phyloP scores from a whole-genome alignment of 2,113 vertebrate genomes.

The Athene noctua region DNA sequence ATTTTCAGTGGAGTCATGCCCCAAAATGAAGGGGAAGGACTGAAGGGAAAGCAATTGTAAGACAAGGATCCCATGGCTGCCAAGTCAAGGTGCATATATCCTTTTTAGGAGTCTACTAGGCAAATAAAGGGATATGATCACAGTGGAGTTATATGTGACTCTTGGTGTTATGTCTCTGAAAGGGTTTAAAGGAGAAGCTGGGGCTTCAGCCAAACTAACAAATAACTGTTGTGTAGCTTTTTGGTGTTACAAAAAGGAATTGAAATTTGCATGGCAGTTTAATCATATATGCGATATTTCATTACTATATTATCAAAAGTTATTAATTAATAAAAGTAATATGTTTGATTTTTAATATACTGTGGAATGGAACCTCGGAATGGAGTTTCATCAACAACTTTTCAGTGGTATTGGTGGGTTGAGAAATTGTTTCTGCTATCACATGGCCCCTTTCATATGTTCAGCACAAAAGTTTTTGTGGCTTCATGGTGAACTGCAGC shows the following conservation, averaged over 20 bases:
- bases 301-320: background rate
- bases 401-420: background rate
- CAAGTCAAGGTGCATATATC: background rate
- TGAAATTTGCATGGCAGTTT: background rate
- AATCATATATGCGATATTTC: background rate
- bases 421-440: background rate
- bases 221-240: background rate
- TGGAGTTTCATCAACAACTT: background rate
- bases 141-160: background rate
- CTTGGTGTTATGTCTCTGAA: background rate
- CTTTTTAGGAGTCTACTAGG: background rate
- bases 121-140: background rate
- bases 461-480: background rate
- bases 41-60: background rate
- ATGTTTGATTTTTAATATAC: background rate
- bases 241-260: background rate
- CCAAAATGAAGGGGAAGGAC: background rate
- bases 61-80: background rate
- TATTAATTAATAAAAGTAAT: background rate
- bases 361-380: background rate
- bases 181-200: background rate
- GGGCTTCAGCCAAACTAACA: background rate
- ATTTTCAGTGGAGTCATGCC: background rate
- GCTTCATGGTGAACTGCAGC: background rate
- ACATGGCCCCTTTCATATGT: rapidly evolving